phyloP scores from a whole-genome alignment of 1,140 invertebrate genomes.

The Nautilus pompilius region DNA sequence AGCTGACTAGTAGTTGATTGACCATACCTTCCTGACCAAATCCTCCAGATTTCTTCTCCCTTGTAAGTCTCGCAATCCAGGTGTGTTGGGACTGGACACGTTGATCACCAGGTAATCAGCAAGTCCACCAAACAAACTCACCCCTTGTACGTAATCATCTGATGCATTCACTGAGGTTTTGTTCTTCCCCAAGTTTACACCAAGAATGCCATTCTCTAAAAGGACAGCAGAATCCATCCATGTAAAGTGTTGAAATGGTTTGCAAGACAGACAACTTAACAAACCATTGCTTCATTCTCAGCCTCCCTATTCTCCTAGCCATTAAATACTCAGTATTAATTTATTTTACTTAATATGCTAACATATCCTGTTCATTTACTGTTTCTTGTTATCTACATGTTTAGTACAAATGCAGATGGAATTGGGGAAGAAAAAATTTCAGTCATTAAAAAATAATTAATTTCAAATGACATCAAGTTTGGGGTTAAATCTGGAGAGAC shows the following conservation, averaged over 20 bases:
- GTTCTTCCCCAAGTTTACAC: conserved; percentile 95
- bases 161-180: conserved; percentile 73
- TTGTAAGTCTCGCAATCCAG: conserved; percentile 84
- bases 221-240: neutral
- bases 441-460: neutral
- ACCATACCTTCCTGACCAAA: conserved; percentile 65
- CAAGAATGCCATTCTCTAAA: conserved; percentile 59
- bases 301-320: too few species aligned
- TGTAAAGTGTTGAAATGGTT: neutral
- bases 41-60: conserved; percentile 70
- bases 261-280: neutral
- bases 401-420: too few species aligned
- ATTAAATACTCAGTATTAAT: too few species aligned
- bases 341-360: too few species aligned
- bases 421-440: neutral
- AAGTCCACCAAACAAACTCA: conserved; percentile 52
- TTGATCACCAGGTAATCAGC: conserved; percentile 62
- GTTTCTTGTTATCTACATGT: too few species aligned
- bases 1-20: too few species aligned
- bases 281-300: too few species aligned
- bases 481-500: too few species aligned
- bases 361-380: too few species aligned
- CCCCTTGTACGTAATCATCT: conserved; percentile 71
- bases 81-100: conserved; percentile 81
- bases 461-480: too few species aligned